Evolutionary conservation across 2,888 invertebrate species (phyloP).

Genomic region (Hirtodrosophila confusa): DNA sequence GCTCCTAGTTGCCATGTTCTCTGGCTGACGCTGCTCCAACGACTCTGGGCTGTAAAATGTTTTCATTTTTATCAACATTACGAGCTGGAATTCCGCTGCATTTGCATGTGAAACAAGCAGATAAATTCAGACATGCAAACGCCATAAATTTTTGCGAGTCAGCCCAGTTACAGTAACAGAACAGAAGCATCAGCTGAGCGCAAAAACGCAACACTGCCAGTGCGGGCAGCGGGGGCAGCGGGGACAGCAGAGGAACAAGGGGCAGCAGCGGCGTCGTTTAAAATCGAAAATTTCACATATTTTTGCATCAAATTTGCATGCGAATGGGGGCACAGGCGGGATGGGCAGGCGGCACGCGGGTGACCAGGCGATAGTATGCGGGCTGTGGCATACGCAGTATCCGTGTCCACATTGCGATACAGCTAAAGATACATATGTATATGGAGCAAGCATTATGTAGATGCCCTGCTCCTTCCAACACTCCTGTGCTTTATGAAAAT

Average conservation of each 20-base stretch:
- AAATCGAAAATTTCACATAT: slow-evolving; percentile 79
- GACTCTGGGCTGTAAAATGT: slow-evolving; percentile 55
- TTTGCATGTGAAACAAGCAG: slow-evolving; percentile 80
- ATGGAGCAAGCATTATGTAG: slow-evolving; percentile 28
- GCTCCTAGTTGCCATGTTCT: slow-evolving; percentile 34
- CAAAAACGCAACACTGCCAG: slow-evolving; percentile 28
- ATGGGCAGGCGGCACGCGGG: not conserved
- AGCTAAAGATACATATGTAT: slow-evolving; percentile 32
- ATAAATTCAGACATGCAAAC: slow-evolving; percentile 77
- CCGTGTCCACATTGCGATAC: slow-evolving; percentile 35
- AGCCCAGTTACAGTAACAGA: slow-evolving; percentile 19
- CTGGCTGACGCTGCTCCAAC: slow-evolving; percentile 10
- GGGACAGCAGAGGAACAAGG: not conserved
- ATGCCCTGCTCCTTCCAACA: slow-evolving; percentile 13
- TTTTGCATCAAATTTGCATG: slow-evolving; percentile 76
- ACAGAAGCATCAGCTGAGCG: slow-evolving; percentile 28
- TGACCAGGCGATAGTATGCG: no score
- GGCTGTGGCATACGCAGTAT: slow-evolving; percentile 11
- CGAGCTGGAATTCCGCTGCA: slow-evolving; percentile 62
- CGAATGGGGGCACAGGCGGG: slow-evolving; percentile 25
- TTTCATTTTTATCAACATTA: slow-evolving; percentile 74
- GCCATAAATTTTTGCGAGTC: slow-evolving; percentile 68
- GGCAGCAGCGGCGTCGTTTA: slow-evolving; percentile 48
- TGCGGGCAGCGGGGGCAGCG: not conserved
- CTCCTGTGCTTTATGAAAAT: slow-evolving; percentile 24